Evolutionary conservation across 1,140 invertebrate genomes (phyloP).

Genomic region (Drosophila novamexicana): DNA sequence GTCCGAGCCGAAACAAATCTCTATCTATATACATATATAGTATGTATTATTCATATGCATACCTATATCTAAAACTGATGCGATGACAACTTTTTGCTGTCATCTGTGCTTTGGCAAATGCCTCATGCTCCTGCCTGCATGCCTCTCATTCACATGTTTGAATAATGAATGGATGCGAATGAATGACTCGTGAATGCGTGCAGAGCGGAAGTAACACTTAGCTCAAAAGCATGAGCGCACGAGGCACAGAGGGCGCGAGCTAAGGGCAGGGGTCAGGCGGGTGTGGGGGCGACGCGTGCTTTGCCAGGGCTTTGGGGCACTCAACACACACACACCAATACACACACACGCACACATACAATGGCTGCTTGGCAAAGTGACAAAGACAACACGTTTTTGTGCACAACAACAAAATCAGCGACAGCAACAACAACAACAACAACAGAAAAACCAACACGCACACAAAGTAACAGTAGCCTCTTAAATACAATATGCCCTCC

Average conservation of each 20-base stretch:
- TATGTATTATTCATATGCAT: constrained; percentile 7
- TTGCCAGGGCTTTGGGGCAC: constrained; percentile 13
- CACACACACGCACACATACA: constrained; percentile 1
- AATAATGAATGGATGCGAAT: constrained; percentile 60
- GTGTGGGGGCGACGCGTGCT: neutral
- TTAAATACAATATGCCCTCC: constrained; percentile 23
- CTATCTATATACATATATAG: neutral
- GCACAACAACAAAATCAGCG: constrained; percentile 35
- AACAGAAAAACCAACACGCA: constrained; percentile 5
- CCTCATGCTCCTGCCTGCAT: constrained; percentile 9
- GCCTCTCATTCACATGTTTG: constrained; percentile 24
- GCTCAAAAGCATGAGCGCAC: constrained; percentile 55
- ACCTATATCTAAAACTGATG: neutral
- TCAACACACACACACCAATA: constrained; percentile 9
- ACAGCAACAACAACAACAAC: constrained; percentile 43
- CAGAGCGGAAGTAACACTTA: constrained; percentile 75
- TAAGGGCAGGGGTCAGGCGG: constrained; percentile 19
- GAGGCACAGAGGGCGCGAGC: neutral
- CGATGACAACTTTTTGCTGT: constrained; percentile 5
- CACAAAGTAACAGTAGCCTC: constrained; percentile 53
- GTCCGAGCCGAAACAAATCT: neutral
- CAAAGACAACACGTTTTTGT: constrained; percentile 41
- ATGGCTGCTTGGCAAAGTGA: constrained; percentile 21
- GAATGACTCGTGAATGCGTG: constrained; percentile 49
- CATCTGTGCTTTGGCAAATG: neutral